Evolutionary conservation across 2,888 invertebrate genomes (phyloP), one percentile per base, ranked within the genome.

Genomic region (Electrophaes corylata): DNA sequence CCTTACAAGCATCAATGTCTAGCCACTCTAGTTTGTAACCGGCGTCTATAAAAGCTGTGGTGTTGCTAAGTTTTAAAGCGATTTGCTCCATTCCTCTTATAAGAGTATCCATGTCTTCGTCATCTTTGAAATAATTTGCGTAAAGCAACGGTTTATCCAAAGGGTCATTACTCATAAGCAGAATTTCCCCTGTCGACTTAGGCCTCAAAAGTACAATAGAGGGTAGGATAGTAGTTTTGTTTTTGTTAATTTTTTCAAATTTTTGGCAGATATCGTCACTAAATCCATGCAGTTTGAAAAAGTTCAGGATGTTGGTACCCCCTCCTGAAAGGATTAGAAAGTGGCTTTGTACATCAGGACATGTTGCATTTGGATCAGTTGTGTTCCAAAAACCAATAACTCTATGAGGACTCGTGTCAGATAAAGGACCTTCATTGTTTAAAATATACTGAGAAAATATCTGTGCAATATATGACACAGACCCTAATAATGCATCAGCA

Each of bases 131-230:
- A 76, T 95, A 96, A 67, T 95, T 94, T 0, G 95, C 90, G 64
- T 93, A 76, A 57, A 85, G 81, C 16, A 94, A 79, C 0, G 98
- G 97, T 70, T 95, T 93, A 0, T 94, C 92, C 12, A 91, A 84
- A 0, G 96, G 95, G 79, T 96, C 89, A 10, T 83, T 91, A 39
- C 94, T 95, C 57, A 91, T 93, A 4, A 98, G 83, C 55, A 93
- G 68, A n/a, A 97, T 81, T 62, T 84, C 88, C 0, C 96, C 96
- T 53, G 89, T 88, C 52, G 96, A 96, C 62, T 91, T 92, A 0
- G 96, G 96, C 51, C 94, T 85, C 76, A 96, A 79, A 46, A 96
- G 49, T 6, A 94, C 83, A 0, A 93, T 93, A 2, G 92, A 86
- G 1, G 94, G 78, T 20, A 92, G 84, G 66, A 94, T 61, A 0